Conservation (phyloP, 2,888 invertebrate species). For the Pollenia griseotomentosa region DNA sequence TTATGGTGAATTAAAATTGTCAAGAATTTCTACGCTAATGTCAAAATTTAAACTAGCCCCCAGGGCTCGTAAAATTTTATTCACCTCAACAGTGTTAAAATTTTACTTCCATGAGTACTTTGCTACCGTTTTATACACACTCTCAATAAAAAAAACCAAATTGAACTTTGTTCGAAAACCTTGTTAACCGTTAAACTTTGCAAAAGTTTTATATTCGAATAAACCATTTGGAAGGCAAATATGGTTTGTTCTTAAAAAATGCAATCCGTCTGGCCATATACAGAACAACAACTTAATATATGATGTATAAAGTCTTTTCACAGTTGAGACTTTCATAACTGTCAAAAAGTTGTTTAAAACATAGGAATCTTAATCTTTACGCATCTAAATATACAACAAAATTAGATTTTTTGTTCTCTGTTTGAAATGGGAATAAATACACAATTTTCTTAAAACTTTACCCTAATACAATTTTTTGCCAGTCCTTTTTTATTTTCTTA, state of each 20-base stretch:
- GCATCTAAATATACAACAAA: neutral
- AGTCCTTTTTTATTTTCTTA: conserved; percentile 14
- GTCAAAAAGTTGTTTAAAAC: conserved; percentile 11
- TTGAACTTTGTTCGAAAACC: too few relatives aligned
- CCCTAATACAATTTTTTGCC: neutral
- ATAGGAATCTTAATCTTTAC: neutral
- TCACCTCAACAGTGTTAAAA: too few relatives aligned
- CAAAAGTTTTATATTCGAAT: too few relatives aligned
- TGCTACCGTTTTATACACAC: too few relatives aligned
- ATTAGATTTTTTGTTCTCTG: neutral
- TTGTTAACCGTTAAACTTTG: too few relatives aligned
- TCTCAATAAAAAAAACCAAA: too few relatives aligned
- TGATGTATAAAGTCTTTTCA: neutral
- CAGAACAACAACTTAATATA: neutral
- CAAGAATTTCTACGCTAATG: too few relatives aligned
- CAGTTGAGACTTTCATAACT: conserved; percentile 23
- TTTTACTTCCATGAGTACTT: too few relatives aligned
- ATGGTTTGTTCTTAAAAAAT: neutral
- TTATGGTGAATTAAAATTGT: too few relatives aligned
- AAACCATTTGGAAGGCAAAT: too few relatives aligned
- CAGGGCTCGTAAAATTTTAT: too few relatives aligned
- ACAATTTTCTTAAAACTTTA: neutral
- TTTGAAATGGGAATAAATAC: conserved; percentile 4
- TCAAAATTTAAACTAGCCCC: too few relatives aligned
- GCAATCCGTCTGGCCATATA: conserved; percentile 17